Evolutionary conservation across 2,113 vertebrate genomes (phyloP).

Genomic region (Micromys minutus): DNA sequence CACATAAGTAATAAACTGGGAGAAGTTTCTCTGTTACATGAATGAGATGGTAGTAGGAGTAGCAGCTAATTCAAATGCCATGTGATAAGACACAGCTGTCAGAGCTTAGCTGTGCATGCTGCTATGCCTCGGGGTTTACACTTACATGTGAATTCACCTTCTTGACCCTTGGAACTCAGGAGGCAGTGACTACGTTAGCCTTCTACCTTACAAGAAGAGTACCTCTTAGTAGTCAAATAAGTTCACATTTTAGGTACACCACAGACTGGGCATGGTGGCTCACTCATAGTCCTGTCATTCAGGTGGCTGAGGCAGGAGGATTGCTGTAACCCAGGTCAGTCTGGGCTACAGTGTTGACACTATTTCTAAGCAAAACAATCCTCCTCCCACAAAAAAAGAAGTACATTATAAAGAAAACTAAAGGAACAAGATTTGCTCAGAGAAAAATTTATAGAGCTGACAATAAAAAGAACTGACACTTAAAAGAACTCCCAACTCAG

Average conservation of each 20-base stretch:
- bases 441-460: constrained; percentile 15
- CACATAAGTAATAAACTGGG: background rate
- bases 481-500: background rate
- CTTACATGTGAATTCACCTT: constrained; percentile 1
- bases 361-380: background rate
- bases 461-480: background rate
- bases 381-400: background rate
- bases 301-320: background rate
- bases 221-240: background rate
- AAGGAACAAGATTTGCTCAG: background rate
- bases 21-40: background rate
- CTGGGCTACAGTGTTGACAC: background rate
- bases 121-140: constrained; percentile 28
- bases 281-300: background rate
- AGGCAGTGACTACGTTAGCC: background rate
- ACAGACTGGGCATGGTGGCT: background rate
- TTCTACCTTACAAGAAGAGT: background rate
- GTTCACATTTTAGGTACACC: background rate
- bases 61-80: constrained; percentile 9
- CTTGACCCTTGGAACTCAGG: background rate
- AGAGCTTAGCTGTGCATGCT: constrained; percentile 17
- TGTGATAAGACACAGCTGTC: constrained; percentile 1
- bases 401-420: background rate
- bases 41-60: background rate
- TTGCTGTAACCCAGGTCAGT: background rate